A percentile compares a stretch with the other conserved stretches of the same genome.
These are phyloP conservation scores for Pseudomugil gertrudae DNA, from an alignment of 2,797 vertebrate genomes.

Conservation along the genomic window DNA sequence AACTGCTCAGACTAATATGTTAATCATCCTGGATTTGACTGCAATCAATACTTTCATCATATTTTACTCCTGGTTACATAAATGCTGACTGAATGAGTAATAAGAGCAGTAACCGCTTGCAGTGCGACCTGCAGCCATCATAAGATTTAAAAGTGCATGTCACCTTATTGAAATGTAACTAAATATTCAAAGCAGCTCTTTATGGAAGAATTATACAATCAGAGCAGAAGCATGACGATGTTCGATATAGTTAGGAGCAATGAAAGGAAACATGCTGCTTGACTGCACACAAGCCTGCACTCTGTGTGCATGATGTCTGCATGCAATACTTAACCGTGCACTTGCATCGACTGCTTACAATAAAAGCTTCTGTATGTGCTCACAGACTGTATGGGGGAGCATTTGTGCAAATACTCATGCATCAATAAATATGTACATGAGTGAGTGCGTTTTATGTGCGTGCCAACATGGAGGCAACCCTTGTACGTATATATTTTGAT, in stretches of 20 bases:
- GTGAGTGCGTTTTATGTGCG: constrained; percentile 30
- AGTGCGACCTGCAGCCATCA: constrained; percentile 8
- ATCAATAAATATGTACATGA: constrained; percentile 29
- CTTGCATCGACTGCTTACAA: constrained; percentile 45
- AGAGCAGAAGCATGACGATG: constrained; percentile 39
- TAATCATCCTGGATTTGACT: background rate
- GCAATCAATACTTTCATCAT: background rate
- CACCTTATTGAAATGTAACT: constrained; percentile 11
- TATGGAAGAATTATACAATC: constrained; percentile 36
- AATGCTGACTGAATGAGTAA: background rate
- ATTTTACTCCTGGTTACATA: background rate
- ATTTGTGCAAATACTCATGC: constrained; percentile 51
- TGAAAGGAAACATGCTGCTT: constrained; percentile 27
- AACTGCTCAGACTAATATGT: background rate
- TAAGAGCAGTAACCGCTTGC: background rate
- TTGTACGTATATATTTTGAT: constrained; percentile 76
- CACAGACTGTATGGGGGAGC: constrained; percentile 30
- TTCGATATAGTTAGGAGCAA: constrained; percentile 20
- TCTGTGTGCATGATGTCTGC: constrained; percentile 29
- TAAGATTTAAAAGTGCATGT: background rate
- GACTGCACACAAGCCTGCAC: constrained; percentile 22
- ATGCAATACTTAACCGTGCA: constrained; percentile 50
- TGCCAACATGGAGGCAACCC: constrained; percentile 37
- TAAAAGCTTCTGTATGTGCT: constrained; percentile 48
- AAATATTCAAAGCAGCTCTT: constrained; percentile 19